Conservation (phyloP, 2,797 vertebrate species). For the Mionectes olivaceus region DNA sequence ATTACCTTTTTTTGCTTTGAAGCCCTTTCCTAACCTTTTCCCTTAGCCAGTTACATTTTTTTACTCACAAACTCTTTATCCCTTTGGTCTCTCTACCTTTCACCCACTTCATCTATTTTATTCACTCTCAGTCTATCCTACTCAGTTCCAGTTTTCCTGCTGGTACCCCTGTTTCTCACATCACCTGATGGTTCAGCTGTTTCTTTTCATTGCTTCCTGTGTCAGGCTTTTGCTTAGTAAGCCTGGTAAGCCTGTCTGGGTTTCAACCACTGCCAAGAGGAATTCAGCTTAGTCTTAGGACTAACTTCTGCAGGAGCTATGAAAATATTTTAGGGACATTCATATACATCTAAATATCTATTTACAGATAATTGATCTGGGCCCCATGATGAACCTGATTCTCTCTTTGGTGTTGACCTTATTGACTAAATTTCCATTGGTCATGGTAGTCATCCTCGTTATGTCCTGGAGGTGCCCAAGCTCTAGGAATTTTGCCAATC, state of each 20-base stretch:
- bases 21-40: background rate
- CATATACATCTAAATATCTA: background rate
- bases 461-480: background rate
- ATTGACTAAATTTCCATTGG: background rate
- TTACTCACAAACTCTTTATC: background rate
- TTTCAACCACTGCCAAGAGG: background rate
- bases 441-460: background rate
- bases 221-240: background rate
- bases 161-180: background rate
- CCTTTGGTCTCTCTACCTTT: background rate
- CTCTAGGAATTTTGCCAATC: background rate
- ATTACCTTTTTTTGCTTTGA: background rate
- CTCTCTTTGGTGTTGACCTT: background rate
- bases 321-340: background rate
- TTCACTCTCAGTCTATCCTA: background rate
- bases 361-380: background rate
- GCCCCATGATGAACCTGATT: background rate
- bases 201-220: background rate
- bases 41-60: background rate
- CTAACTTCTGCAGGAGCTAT: background rate
- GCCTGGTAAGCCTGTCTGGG: background rate
- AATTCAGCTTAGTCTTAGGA: background rate
- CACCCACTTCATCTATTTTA: background rate
- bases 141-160: background rate
- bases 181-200: background rate